Conservation (phyloP, 2,797 vertebrate genomes). For the Erethizon dorsatum region DNA sequence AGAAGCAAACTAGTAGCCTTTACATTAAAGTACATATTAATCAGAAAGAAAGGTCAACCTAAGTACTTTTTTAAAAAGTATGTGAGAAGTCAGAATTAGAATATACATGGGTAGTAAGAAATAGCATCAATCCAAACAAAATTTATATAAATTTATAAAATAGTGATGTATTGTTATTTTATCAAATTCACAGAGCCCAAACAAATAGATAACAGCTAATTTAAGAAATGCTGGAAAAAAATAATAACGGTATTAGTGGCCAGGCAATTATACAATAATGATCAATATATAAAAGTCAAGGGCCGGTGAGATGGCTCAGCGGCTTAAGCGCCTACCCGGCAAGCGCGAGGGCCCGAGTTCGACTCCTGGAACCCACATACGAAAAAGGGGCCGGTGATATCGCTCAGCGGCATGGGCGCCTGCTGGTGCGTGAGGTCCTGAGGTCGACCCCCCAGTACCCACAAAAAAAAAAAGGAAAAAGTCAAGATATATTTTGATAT, state of each 20-base stretch:
- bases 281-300: not conserved
- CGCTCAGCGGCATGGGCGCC: too few species aligned
- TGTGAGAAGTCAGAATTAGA: not conserved
- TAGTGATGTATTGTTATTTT: not conserved
- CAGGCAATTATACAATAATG: not conserved
- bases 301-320: too few species aligned
- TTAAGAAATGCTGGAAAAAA: not conserved
- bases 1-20: not conserved
- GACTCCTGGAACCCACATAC: too few species aligned
- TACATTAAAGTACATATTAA: not conserved
- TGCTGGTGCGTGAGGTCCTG: too few species aligned
- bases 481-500: not conserved
- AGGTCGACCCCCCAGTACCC: too few species aligned
- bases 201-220: not conserved
- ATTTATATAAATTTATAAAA: not conserved
- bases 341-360: too few species aligned
- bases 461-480: not conserved
- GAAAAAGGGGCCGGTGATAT: too few species aligned
- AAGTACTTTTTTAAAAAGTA: not conserved
- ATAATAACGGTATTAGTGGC: not conserved
- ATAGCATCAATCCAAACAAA: not conserved
- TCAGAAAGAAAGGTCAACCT: not conserved
- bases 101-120: not conserved
- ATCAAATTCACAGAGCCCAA: not conserved
- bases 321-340: too few species aligned